Conservation (phyloP, 2,888 invertebrate species). For the Chrysolina haemoptera region DNA sequence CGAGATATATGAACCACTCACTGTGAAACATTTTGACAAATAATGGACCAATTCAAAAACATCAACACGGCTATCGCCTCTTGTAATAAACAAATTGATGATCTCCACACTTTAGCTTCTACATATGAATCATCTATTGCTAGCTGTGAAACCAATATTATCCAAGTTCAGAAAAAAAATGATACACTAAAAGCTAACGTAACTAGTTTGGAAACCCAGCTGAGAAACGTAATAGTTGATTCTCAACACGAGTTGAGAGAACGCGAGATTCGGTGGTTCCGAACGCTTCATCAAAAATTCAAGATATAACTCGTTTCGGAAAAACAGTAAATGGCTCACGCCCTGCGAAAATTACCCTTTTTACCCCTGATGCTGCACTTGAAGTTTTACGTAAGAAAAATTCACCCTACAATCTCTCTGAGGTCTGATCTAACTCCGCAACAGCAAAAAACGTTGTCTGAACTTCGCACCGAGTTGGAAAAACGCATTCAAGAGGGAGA, state of each 20-base stretch:
- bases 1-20: conserved; percentile 4
- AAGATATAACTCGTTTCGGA: conserved; percentile 19
- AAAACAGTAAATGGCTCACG: conserved; percentile 14
- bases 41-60: conserved; percentile 6
- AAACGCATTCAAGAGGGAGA: conserved; percentile 6
- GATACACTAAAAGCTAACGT: not conserved
- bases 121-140: not conserved
- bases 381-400: not conserved
- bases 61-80: conserved; percentile 1
- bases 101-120: conserved; percentile 1
- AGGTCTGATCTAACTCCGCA: conserved; percentile 9
- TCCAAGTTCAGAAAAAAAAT: conserved; percentile 9
- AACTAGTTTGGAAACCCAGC: not conserved
- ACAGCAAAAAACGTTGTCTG: not conserved
- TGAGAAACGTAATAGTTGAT: conserved; percentile 3
- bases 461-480: conserved; percentile 12
- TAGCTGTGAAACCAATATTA: no score
- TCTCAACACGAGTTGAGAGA: conserved; percentile 3
- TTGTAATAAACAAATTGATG: conserved; percentile 3
- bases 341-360: conserved; percentile 13
- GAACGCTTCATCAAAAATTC: conserved; percentile 8
- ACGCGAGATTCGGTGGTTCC: conserved; percentile 8
- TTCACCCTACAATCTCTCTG: conserved; percentile 12
- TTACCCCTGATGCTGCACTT: not conserved
- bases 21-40: conserved; percentile 10